Conservation (phyloP, 1,140 invertebrate species). For the Drosophila albomicans region DNA sequence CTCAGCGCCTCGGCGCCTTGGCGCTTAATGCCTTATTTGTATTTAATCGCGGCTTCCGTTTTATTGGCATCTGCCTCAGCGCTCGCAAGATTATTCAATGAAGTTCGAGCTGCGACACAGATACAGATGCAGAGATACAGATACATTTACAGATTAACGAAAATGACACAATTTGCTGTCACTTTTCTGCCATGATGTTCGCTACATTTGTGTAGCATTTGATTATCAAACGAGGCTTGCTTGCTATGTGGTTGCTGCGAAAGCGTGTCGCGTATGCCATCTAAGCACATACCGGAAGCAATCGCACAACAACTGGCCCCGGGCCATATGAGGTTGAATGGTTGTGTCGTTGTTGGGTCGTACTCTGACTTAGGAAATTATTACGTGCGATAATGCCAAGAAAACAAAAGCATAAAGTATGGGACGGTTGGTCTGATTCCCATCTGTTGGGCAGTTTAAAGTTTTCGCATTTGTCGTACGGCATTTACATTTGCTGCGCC, state of each 20-base stretch:
- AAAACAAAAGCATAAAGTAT: slow-evolving; percentile 42
- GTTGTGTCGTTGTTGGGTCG: slow-evolving; percentile 8
- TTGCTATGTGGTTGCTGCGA: neutral
- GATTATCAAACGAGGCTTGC: slow-evolving; percentile 35
- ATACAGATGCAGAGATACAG: slow-evolving; percentile 48
- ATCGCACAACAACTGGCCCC: slow-evolving; percentile 12
- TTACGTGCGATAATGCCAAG: slow-evolving; percentile 71
- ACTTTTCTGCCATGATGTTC: slow-evolving; percentile 30
- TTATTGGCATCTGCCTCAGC: slow-evolving; percentile 60
- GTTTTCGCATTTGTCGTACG: slow-evolving; percentile 75
- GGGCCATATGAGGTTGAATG: slow-evolving; percentile 33
- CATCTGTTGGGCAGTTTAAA: slow-evolving; percentile 75
- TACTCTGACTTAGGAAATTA: slow-evolving; percentile 54
- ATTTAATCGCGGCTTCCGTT: slow-evolving; percentile 82
- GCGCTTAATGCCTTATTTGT: slow-evolving; percentile 83
- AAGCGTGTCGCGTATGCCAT: slow-evolving; percentile 9
- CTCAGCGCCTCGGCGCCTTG: slow-evolving; percentile 76
- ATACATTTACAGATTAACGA: slow-evolving; percentile 60
- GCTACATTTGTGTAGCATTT: slow-evolving; percentile 40
- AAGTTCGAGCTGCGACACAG: slow-evolving; percentile 52
- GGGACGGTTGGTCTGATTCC: slow-evolving; percentile 14
- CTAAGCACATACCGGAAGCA: slow-evolving; percentile 4
- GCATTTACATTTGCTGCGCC: slow-evolving; percentile 74
- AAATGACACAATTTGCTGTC: slow-evolving; percentile 74
- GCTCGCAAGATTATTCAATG: slow-evolving; percentile 62